A percentile compares a stretch with the other conserved stretches of the same genome.
phyloP scores from a whole-genome alignment of 2,797 vertebrate genomes.

The Gadopsis bispinosus region DNA sequence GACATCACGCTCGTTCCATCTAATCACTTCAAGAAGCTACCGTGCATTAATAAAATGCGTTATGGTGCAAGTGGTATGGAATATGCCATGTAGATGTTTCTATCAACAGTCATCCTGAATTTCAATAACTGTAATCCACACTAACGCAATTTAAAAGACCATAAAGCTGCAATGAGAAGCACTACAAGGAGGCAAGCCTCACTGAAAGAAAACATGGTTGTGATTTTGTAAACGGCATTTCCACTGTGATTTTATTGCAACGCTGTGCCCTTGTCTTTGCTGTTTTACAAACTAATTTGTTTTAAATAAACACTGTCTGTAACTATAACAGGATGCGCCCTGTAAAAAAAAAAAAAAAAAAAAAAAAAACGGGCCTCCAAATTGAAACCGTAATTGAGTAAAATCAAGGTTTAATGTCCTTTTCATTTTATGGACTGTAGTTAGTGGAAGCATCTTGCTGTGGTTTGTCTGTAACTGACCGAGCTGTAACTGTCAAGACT shows the following conservation, averaged over 20 bases:
- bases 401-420: slow-evolving; percentile 24
- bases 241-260: slow-evolving; percentile 22
- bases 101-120: slow-evolving; percentile 7
- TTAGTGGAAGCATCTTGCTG: slow-evolving; percentile 15
- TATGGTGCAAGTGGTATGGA: slow-evolving; percentile 24
- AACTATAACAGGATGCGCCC: slow-evolving; percentile 17
- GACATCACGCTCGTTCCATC: slow-evolving; percentile 39
- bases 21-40: slow-evolving; percentile 58
- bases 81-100: slow-evolving; percentile 11
- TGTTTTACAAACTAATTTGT: slow-evolving; percentile 18
- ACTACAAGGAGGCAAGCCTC: background rate
- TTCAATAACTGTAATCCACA: slow-evolving; percentile 3
- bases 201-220: background rate
- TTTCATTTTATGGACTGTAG: slow-evolving; percentile 29
- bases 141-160: slow-evolving; percentile 13
- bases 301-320: slow-evolving; percentile 22
- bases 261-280: background rate
- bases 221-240: slow-evolving; percentile 32
- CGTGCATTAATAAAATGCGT: slow-evolving; percentile 1
- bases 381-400: slow-evolving; percentile 3
- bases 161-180: slow-evolving; percentile 10
- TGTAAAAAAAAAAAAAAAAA: slow-evolving; percentile 12
- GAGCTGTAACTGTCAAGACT: background rate
- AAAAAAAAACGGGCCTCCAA: background rate
- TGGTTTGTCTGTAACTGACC: slow-evolving; percentile 3